phyloP scores from a whole-genome alignment of 2,113 vertebrate species.

The Antechinus stuartii region DNA sequence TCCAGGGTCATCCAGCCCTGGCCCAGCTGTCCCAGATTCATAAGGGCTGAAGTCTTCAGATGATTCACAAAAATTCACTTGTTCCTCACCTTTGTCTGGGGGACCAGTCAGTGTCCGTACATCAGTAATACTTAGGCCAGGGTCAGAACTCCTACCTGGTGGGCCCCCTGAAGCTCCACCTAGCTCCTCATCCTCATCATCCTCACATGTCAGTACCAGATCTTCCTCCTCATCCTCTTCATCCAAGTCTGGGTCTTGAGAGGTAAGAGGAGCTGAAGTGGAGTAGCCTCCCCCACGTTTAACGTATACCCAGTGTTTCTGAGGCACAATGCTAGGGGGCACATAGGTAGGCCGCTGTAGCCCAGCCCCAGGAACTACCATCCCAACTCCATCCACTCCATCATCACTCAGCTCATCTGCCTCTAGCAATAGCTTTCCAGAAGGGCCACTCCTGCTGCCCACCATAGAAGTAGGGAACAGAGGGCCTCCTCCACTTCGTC shows the following conservation, averaged over 20 bases:
- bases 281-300: slow-evolving; percentile 79
- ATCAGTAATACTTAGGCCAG: slow-evolving; percentile 88
- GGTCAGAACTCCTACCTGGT: slow-evolving; percentile 52
- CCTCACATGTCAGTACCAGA: slow-evolving; percentile 90
- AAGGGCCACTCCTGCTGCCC: slow-evolving; percentile 80
- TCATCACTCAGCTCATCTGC: slow-evolving; percentile 90
- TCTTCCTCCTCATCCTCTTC: slow-evolving; percentile 91
- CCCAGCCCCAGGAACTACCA: slow-evolving; percentile 50
- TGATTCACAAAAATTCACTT: slow-evolving; percentile 79
- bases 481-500: slow-evolving; percentile 75
- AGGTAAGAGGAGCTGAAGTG: slow-evolving; percentile 47
- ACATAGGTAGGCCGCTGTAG: slow-evolving; percentile 83
- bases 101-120: slow-evolving; percentile 88
- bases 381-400: slow-evolving; percentile 81
- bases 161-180: slow-evolving; percentile 60
- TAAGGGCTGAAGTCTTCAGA: slow-evolving; percentile 76
- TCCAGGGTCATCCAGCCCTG: slow-evolving; percentile 66
- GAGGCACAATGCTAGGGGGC: slow-evolving; percentile 90
- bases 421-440: slow-evolving; percentile 82
- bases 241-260: slow-evolving; percentile 74
- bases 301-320: slow-evolving; percentile 93
- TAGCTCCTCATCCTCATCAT: slow-evolving; percentile 85
- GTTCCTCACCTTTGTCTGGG: slow-evolving; percentile 66
- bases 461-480: slow-evolving; percentile 76
- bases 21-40: slow-evolving; percentile 62